Percentiles rank a stretch among this genome's conserved stretches.
phyloP scores from a whole-genome alignment of 2,888 invertebrate species.

The Gymnoscelis rufifasciata region DNA sequence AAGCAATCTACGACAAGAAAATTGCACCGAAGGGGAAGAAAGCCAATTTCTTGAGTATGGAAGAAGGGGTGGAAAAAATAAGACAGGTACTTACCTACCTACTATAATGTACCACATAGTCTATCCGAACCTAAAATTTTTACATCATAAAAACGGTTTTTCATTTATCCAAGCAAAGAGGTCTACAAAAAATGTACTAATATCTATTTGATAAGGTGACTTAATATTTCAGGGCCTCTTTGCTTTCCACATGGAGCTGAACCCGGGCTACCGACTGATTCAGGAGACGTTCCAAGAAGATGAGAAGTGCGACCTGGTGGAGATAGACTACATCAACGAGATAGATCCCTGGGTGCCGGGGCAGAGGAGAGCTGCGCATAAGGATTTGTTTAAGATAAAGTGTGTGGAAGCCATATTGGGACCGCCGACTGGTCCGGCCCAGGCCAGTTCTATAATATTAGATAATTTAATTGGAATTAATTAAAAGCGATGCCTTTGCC shows the following conservation, averaged over 20 bases:
- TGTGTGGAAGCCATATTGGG: slow-evolving; percentile 39
- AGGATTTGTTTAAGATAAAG: slow-evolving; percentile 77
- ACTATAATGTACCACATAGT: too few species aligned
- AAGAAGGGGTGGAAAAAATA: slow-evolving; percentile 67
- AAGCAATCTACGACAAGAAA: slow-evolving; percentile 71
- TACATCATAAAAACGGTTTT: too few species aligned
- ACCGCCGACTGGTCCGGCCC: too few species aligned
- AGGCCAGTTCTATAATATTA: too few species aligned
- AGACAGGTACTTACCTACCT: too few species aligned
- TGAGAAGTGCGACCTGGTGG: slow-evolving; percentile 81
- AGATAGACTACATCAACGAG: slow-evolving; percentile 75
- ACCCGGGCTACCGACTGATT: slow-evolving; percentile 77
- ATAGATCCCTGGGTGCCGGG: slow-evolving; percentile 77
- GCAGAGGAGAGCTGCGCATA: slow-evolving; percentile 73
- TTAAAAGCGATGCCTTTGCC: too few species aligned
- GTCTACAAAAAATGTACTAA: too few species aligned
- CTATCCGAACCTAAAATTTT: too few species aligned
- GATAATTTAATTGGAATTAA: too few species aligned
- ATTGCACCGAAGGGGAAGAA: slow-evolving; percentile 69
- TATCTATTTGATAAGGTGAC: too few species aligned
- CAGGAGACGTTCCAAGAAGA: slow-evolving; percentile 79
- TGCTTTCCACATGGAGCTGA: slow-evolving; percentile 78
- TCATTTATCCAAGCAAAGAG: too few species aligned
- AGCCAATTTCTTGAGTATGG: slow-evolving; percentile 61
- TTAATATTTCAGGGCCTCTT: slow-evolving; percentile 60